Evolutionary conservation across 2,113 vertebrate genomes (phyloP), one percentile per base, ranked within the genome.

Genomic region (Pelusios castaneus): DNA sequence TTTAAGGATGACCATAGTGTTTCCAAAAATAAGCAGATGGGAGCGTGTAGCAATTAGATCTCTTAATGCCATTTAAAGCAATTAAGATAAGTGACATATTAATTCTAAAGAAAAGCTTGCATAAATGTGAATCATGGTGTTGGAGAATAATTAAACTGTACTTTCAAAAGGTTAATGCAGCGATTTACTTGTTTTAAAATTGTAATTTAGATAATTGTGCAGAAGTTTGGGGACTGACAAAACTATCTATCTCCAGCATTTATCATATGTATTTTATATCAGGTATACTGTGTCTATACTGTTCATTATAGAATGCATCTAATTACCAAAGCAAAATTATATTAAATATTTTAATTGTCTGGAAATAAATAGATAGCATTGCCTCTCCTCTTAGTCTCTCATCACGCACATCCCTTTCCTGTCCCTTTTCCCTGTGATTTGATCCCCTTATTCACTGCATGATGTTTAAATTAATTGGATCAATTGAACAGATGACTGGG

Each of bases 111-210:
- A 91, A 97, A 95, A 94, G 27, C 84, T 87, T 92, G 43, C 80
- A 89, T 77, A 90, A 94, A 84, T 87, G 79, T 87, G 92, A 97
- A 90, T 54, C 92, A 63, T 25, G 84, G 29, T 91, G n/a, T 10
- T 84, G 79, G 92, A 95, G 91, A 93, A 92, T 90, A 96, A 97
- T 96, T 96, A 91, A 96, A 94, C 41, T 77, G 76, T 80, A 87
- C 87, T 95, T 98, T 41, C 63, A 85, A 98, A 97, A 97, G 95
- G 93, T 95, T 95, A 94, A 92, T 90, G 55, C 52, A 94, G 79
- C 82, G 78, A 93, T 97, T 96, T 93, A 89, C 94, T 88, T 95
- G 75, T 92, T 56, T 89, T 93, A 87, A 92, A 95, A 92, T 93
- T 95, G 93, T 85, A 92, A 94, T 96, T 95, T 93, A 92, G 82